Evolutionary conservation across 2,888 invertebrate genomes (phyloP).

Genomic region (Ophion costatus): DNA sequence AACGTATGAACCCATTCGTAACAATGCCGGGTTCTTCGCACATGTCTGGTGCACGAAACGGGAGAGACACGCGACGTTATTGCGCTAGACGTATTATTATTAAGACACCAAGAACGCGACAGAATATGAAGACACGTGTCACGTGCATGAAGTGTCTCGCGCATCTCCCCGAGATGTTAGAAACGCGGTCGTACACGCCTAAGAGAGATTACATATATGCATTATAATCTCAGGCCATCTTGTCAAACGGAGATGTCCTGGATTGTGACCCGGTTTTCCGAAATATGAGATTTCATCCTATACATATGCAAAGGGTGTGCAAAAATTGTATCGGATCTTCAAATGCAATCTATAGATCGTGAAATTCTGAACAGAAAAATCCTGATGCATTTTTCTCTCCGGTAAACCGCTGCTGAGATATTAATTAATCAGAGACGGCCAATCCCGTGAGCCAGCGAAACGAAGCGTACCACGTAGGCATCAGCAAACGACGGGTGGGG

Average conservation of each 20-base stretch:
- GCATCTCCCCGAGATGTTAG: slow-evolving; percentile 47
- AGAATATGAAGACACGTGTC: slow-evolving; percentile 60
- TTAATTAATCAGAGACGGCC: no score
- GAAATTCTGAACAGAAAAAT: neutral
- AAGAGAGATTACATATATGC: slow-evolving; percentile 35
- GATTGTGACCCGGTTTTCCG: slow-evolving; percentile 34
- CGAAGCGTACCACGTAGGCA: no score
- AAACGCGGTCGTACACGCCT: slow-evolving; percentile 33
- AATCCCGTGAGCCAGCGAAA: no score
- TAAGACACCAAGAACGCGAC: slow-evolving; percentile 36
- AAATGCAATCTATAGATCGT: neutral
- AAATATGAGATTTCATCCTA: neutral
- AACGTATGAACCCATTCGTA: neutral
- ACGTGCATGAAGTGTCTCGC: slow-evolving; percentile 51
- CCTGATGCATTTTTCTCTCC: neutral
- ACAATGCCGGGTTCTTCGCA: neutral
- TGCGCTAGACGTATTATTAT: slow-evolving; percentile 38
- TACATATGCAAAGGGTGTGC: neutral
- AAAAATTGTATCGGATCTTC: neutral
- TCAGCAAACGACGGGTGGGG: no score
- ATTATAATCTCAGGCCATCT: slow-evolving; percentile 50
- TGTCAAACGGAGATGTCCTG: slow-evolving; percentile 48
- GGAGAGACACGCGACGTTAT: slow-evolving; percentile 20
- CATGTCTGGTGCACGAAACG: slow-evolving; percentile 32
- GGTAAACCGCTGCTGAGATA: no score